Percentiles rank a stretch among this genome's conserved stretches.
Conservation (phyloP, 2,888 invertebrate species). For the Sclerodermus sp. region DNA sequence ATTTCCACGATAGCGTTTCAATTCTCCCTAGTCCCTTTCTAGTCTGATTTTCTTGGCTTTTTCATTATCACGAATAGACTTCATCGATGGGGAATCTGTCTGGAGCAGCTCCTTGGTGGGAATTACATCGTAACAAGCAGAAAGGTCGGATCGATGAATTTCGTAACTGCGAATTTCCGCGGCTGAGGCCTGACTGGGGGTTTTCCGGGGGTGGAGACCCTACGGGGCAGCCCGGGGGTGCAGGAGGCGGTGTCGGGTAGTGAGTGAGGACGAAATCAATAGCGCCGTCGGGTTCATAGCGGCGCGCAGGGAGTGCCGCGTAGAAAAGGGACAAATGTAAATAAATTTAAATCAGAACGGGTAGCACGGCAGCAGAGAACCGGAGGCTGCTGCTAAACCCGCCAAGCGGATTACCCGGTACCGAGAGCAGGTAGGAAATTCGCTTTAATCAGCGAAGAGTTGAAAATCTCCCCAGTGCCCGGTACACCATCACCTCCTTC, state of each 20-base stretch:
- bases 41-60: no score
- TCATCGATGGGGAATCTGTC: no score
- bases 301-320: constrained; percentile 29
- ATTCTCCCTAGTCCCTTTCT: no score
- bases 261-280: constrained; percentile 41
- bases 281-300: constrained; percentile 38
- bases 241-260: constrained; percentile 28
- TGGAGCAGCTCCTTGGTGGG: no score
- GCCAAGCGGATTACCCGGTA: constrained; percentile 36
- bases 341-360: constrained; percentile 46
- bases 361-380: constrained; percentile 14
- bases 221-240: constrained; percentile 10
- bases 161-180: constrained; percentile 38
- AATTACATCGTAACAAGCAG: constrained; percentile 15
- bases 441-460: constrained; percentile 39
- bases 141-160: constrained; percentile 35
- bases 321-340: constrained; percentile 46
- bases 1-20: no score
- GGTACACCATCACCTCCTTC: not conserved
- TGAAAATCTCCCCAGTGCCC: constrained; percentile 25
- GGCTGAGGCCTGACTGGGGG: constrained; percentile 18
- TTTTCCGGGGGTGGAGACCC: constrained; percentile 1
- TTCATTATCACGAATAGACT: no score
- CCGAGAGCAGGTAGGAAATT: constrained; percentile 28
- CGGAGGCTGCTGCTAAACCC: constrained; percentile 26